phyloP scores from a whole-genome alignment of 2,797 vertebrate genomes.

The Helarctos malayanus region DNA sequence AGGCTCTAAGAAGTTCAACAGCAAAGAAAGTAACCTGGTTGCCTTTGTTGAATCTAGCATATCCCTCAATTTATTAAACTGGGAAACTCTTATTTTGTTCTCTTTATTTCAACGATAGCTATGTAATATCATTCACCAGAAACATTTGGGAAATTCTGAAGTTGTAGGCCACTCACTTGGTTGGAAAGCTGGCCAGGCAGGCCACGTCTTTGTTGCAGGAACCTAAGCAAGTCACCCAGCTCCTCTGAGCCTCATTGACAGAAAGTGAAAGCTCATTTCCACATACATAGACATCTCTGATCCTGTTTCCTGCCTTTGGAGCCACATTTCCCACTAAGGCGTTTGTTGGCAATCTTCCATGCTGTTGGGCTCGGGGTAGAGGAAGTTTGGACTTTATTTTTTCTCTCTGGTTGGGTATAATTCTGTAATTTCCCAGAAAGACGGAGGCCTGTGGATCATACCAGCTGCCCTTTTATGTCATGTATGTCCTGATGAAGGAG shows the following conservation, averaged over 20 bases:
- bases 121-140: neutral
- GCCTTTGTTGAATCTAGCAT: neutral
- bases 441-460: neutral
- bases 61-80: neutral
- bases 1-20: conserved; percentile 30
- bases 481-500: neutral
- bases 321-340: neutral
- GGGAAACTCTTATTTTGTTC: neutral
- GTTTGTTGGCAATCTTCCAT: neutral
- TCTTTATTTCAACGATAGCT: conserved; percentile 33
- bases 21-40: neutral
- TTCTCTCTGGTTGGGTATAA: conserved; percentile 9
- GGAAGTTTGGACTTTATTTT: neutral
- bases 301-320: conserved; percentile 38
- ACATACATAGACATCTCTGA: neutral
- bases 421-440: conserved; percentile 39
- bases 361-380: neutral
- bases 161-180: neutral
- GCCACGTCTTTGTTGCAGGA: neutral
- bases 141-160: conserved; percentile 46
- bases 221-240: neutral
- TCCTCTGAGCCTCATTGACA: neutral
- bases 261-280: conserved; percentile 41
- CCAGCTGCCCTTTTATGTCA: neutral
- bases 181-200: neutral